Evolutionary conservation across 1,140 invertebrate genomes (phyloP).

Genomic region (Drosophila equinoxialis): DNA sequence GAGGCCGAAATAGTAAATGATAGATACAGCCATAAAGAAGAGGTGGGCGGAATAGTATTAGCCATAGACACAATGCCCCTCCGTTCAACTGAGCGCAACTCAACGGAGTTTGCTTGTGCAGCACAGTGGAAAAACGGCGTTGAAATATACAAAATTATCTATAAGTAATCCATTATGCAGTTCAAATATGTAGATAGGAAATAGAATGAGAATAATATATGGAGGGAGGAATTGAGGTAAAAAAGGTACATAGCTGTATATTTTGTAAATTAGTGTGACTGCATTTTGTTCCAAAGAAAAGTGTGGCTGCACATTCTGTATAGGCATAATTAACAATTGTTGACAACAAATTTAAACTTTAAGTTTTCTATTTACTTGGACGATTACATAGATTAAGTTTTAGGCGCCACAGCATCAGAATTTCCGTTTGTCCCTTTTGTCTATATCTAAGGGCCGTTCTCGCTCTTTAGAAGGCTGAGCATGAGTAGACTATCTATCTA

Average conservation of each 20-base stretch:
- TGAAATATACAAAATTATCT: conserved; percentile 31
- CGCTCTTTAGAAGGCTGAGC: not conserved
- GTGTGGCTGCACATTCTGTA: not conserved
- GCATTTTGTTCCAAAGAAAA: not conserved
- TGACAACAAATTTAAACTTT: not conserved
- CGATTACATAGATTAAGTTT: conserved; percentile 6
- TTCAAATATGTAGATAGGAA: not conserved
- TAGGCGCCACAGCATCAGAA: conserved; percentile 5
- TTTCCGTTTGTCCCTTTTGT: not conserved
- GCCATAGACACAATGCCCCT: conserved; percentile 25
- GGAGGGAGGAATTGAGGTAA: not conserved
- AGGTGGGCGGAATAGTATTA: conserved; percentile 7
- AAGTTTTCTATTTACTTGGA: not conserved
- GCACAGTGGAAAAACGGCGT: conserved; percentile 47
- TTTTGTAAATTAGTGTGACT: not conserved
- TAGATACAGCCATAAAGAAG: conserved; percentile 26
- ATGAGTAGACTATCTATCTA: not conserved
- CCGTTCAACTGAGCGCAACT: conserved; percentile 11
- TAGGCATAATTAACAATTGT: not conserved
- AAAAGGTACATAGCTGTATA: no score
- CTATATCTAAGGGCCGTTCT: not conserved
- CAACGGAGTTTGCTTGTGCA: conserved; percentile 30
- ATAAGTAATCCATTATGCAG: conserved; percentile 48
- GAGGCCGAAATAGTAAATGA: not conserved
- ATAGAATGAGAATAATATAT: not conserved